Conservation (phyloP, 2,888 invertebrate species). For the Leucozona laternaria region DNA sequence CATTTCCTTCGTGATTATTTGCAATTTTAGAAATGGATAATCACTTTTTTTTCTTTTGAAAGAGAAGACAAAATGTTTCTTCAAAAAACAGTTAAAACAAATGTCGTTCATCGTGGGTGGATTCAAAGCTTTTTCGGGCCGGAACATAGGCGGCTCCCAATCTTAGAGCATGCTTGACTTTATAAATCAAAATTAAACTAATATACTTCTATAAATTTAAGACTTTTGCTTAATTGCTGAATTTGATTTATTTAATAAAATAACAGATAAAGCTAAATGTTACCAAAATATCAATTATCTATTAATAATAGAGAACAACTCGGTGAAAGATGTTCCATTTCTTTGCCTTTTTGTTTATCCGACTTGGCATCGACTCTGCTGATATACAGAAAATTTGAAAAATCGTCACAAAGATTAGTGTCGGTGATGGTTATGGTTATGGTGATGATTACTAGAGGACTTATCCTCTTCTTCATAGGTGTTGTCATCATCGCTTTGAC, state of each 20-base stretch:
- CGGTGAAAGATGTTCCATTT: background rate
- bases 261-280: constrained; percentile 20
- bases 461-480: constrained; percentile 38
- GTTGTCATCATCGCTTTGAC: constrained; percentile 9
- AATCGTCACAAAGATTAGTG: background rate
- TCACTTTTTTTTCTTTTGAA: too few species aligned
- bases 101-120: too few species aligned
- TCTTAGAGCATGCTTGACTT: too few species aligned
- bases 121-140: too few species aligned
- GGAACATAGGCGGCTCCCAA: too few species aligned
- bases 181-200: constrained; percentile 8
- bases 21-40: background rate
- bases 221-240: constrained; percentile 60
- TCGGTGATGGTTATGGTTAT: background rate
- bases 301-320: background rate
- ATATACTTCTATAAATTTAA: constrained; percentile 12
- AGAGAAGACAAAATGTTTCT: too few species aligned
- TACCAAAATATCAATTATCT: constrained; percentile 42
- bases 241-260: constrained; percentile 49
- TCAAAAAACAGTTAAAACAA: too few species aligned
- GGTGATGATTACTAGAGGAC: background rate
- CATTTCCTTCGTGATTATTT: background rate
- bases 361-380: background rate
- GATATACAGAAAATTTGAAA: background rate
- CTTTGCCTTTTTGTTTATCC: background rate